A percentile compares a stretch with the other conserved stretches of the same genome.
Conservation (phyloP, 1,140 invertebrate species). For the Littorina saxatilis region DNA sequence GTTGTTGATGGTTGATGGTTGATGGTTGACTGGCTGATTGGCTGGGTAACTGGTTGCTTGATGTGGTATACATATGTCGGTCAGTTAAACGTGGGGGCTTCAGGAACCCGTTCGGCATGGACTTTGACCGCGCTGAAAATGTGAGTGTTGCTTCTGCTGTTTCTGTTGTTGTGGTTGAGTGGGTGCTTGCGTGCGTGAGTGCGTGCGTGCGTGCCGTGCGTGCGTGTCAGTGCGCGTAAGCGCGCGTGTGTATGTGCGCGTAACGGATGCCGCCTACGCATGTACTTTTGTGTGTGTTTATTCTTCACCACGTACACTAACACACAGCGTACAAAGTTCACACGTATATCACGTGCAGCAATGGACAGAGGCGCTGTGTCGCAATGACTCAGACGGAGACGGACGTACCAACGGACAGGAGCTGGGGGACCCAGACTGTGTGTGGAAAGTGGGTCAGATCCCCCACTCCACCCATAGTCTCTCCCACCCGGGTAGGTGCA, state of each 20-base stretch:
- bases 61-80: too few relatives aligned
- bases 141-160: too few relatives aligned
- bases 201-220: not conserved
- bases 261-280: not conserved
- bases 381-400: constrained; percentile 56
- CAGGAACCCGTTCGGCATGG: too few relatives aligned
- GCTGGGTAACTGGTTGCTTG: too few relatives aligned
- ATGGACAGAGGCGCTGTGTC: constrained; percentile 46
- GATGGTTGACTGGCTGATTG: not conserved
- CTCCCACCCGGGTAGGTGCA: constrained; percentile 21
- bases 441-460: constrained; percentile 35
- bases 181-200: not conserved
- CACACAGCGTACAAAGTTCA: not conserved
- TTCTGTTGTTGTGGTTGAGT: not conserved
- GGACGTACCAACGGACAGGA: constrained; percentile 57
- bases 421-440: constrained; percentile 56
- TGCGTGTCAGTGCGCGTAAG: not conserved
- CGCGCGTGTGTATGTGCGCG: not conserved
- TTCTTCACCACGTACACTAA: not conserved
- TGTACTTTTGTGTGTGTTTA: not conserved
- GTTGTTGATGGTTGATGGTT: not conserved
- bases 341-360: not conserved
- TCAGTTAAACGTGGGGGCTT: too few relatives aligned
- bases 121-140: too few relatives aligned
- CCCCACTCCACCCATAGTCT: not conserved